Evolutionary conservation across 92 coral and sea anemone species (phyloP), one percentile per base, ranked within the genome.

Genomic region (Zoanthus sociatus): DNA sequence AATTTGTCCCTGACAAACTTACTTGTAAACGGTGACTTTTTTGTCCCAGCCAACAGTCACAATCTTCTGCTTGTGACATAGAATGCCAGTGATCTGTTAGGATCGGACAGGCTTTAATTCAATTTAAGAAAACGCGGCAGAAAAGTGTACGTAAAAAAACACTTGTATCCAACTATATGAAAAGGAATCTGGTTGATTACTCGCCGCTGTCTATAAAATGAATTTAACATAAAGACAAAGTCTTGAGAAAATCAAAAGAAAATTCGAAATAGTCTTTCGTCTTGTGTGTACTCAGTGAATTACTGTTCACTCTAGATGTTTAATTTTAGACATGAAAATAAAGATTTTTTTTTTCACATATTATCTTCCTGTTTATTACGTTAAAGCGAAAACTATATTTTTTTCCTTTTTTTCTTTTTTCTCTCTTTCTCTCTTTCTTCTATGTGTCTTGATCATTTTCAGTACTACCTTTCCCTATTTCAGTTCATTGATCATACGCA

Each of bases 21-120:
- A 94, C 98, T 86, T 94, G 90, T 94, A 93, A 58, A 91, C 85
- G 20, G 92, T 87, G 70, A 94, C 92, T 47, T 97, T 95, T 82
- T 92, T 93, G 33, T 89, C 91, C 99, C 99, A 97, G 31, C 99
- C 99, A 32, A 97, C 99, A 5, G 98, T 96, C 42, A 97, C 90
- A 42, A 97, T 97, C 74, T 88, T 90, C 92, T 97, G 98, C 77
- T 97, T 97, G 79, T 90, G 92, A 26, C 95, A 92, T 53, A 97
- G 91, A 32, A 97, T 93, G 20, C 98, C 99, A 33, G 99, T 97
- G 12, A 97, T 97, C 98, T 94, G 87, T 1, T 75, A 12, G 44
- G 26, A 26, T 26, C 30, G 16, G 15, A 69, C 31, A 69, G 9
- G 45, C 11, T 69, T 69, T 8, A 69, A 42, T 63, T 63, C 20